Conservation (phyloP, 2,888 invertebrate species). For the Hypercompe scribonia region DNA sequence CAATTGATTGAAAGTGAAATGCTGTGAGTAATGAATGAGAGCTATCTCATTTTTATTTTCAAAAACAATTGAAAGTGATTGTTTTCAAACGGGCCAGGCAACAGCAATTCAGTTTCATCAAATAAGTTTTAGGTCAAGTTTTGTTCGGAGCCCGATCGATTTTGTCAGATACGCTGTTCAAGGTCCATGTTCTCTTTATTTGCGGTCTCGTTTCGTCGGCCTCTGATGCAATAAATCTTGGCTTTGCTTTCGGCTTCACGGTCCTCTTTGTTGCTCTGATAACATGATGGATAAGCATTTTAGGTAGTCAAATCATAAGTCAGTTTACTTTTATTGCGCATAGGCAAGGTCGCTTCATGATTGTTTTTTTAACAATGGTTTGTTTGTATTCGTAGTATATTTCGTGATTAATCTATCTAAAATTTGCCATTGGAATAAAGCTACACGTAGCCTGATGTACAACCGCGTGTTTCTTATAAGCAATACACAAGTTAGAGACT, state of each 20-base stretch:
- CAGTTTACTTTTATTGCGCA: constrained; percentile 69
- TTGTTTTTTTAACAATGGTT: constrained; percentile 47
- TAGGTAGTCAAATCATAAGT: constrained; percentile 70
- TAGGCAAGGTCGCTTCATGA: constrained; percentile 60
- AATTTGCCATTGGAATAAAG: neutral
- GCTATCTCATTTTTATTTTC: neutral
- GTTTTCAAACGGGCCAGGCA: constrained; percentile 31
- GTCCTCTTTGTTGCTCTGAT: constrained; percentile 82
- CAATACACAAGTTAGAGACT: constrained; percentile 22
- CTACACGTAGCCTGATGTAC: neutral
- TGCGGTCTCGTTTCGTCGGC: constrained; percentile 84
- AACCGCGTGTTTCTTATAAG: constrained; percentile 21
- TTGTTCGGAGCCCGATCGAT: constrained; percentile 83
- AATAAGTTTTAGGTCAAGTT: constrained; percentile 84
- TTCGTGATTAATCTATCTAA: neutral
- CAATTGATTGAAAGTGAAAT: constrained; percentile 3
- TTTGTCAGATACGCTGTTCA: constrained; percentile 85
- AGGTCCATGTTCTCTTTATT: constrained; percentile 86
- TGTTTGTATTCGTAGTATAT: constrained; percentile 28
- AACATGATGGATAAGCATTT: constrained; percentile 80
- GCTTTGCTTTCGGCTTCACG: constrained; percentile 79
- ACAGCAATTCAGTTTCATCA: constrained; percentile 65
- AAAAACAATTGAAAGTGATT: constrained; percentile 23
- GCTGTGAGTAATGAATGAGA: neutral
- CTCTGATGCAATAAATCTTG: constrained; percentile 84